These are phyloP conservation scores for Enteromius viviparus DNA, from an alignment of 2,797 vertebrate genomes.

Conservation along the genomic window DNA sequence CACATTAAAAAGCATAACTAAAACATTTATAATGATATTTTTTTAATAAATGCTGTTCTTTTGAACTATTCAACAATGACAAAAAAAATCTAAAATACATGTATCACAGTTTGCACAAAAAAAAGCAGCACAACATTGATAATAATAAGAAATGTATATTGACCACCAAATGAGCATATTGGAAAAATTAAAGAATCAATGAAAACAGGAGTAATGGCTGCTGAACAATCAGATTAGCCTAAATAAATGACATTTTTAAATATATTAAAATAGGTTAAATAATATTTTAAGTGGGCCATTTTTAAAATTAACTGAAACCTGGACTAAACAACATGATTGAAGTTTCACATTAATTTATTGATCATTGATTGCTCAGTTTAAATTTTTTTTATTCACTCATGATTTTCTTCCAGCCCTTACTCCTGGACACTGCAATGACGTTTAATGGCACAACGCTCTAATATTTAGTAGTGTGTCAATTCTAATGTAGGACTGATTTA, in stretches of 20 bases:
- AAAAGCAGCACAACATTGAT: not conserved
- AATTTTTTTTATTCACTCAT: too few species aligned
- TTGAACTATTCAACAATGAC: not conserved
- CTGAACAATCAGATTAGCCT: not conserved
- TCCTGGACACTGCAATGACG: not conserved
- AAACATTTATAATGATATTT: not conserved
- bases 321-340: not conserved
- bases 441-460: not conserved
- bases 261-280: too few species aligned
- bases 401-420: not conserved
- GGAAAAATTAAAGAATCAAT: not conserved
- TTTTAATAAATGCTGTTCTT: not conserved
- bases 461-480: not conserved
- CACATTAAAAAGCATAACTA: not conserved
- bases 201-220: not conserved
- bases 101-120: not conserved
- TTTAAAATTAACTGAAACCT: not conserved
- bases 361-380: not conserved
- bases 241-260: not conserved
- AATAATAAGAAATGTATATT: not conserved
- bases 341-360: not conserved
- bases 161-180: not conserved
- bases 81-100: not conserved
- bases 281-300: too few species aligned
- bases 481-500: not conserved